These are phyloP conservation scores for Dyspetes luteomarginatus DNA, from an alignment of 2,888 invertebrate genomes.

Conservation along the genomic window DNA sequence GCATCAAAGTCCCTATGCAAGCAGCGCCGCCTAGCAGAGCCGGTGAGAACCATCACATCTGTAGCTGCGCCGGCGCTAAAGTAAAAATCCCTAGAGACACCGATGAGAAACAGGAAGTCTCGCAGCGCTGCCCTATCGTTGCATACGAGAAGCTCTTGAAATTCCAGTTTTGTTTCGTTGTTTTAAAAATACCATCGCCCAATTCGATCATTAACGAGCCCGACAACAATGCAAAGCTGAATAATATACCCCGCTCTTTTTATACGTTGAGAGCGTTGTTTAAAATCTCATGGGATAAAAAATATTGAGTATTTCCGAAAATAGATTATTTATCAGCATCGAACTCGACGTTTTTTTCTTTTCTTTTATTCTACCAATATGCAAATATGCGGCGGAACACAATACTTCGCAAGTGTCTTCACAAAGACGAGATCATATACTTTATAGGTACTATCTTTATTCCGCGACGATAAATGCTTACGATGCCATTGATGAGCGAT, in stretches of 20 bases:
- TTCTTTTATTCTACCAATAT: neutral
- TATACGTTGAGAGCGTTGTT: neutral
- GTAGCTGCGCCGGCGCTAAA: neutral
- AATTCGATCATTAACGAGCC: neutral
- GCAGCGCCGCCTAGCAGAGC: neutral
- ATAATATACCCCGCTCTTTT: neutral
- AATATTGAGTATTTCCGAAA: neutral
- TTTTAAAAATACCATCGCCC: neutral
- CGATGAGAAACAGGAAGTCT: neutral
- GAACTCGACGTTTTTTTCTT: neutral
- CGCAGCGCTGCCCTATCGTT: neutral
- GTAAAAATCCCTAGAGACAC: neutral
- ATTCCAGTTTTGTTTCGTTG: neutral
- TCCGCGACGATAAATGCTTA: neutral
- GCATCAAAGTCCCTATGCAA: neutral
- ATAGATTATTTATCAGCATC: neutral
- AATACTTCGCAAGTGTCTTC: neutral
- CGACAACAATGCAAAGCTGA: neutral
- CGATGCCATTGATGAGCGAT: neutral
- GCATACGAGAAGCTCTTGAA: neutral
- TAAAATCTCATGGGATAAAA: neutral
- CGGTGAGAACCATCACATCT: neutral
- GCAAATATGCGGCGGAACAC: neutral
- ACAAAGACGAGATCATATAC: neutral
- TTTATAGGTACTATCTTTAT: constrained; percentile 47